phyloP scores from a whole-genome alignment of 1,140 invertebrate species.

The Drosophila ananassae region DNA sequence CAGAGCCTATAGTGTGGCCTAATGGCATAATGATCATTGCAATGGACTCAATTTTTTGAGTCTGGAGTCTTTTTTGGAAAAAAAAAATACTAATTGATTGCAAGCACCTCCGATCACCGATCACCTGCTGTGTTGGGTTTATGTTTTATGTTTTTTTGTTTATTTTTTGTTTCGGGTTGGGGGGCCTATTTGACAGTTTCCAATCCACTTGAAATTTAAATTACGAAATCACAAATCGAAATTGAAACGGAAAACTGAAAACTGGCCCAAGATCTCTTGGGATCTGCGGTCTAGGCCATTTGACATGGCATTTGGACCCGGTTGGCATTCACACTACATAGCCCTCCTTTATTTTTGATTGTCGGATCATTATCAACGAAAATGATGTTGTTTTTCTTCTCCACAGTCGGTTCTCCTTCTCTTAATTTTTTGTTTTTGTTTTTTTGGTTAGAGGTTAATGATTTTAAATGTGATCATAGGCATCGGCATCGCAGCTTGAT shows the following conservation, averaged over 20 bases:
- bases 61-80: neutral
- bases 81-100: constrained; percentile 39
- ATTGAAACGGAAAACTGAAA: constrained; percentile 15
- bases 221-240: constrained; percentile 41
- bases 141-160: neutral
- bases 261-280: constrained; percentile 11
- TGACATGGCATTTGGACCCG: constrained; percentile 59
- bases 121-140: constrained; percentile 38
- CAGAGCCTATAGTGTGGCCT: neutral
- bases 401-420: neutral
- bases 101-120: constrained; percentile 8
- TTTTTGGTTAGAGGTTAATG: constrained; percentile 34
- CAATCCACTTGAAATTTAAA: constrained; percentile 44
- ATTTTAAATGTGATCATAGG: constrained; percentile 41
- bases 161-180: constrained; percentile 5
- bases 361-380: constrained; percentile 67
- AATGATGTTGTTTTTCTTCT: constrained; percentile 45
- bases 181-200: constrained; percentile 40
- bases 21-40: constrained; percentile 42
- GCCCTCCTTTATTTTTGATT: constrained; percentile 60
- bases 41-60: constrained; percentile 35
- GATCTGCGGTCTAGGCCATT: constrained; percentile 56
- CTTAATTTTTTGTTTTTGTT: neutral
- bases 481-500: constrained; percentile 51
- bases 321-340: neutral